Base-by-base conservation (phyloP, 2,888 invertebrate genomes). In the Willowsia nigromaculata region DNA sequence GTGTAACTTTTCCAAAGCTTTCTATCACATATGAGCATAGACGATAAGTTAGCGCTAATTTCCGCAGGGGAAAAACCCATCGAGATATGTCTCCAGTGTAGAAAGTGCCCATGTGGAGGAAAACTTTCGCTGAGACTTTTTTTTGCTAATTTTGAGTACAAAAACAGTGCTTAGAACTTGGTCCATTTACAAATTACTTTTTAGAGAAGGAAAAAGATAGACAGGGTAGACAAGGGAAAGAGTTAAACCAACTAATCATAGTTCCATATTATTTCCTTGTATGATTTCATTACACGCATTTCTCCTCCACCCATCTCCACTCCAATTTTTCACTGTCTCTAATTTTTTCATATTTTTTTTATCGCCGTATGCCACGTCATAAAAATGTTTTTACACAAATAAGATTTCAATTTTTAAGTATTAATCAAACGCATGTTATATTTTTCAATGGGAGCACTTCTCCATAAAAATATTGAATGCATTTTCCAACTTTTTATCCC, bases 321-420 rank as follows among this genome's bases (percentile, higher is more conserved):
- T 18, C 11, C 59, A 30, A 43, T 7, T 71, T 56, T 56, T 37
- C 15, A 50, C n/a, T n/a, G 18, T 56, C 56, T 53, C 56, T 78
- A 53, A 78, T 78, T 53, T 53, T 15, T 71, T 25, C 71, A n/a
- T n/a, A n/a, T n/a, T n/a, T n/a, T n/a, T 15, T 22, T 11, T 2
- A 71, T 22, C 25, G n/a, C 9, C 71, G 43, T 71, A 71, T 71
- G 71, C 71, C 71, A 71, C 71, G 71, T 71, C 71, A 71, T 71
- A 71, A 71, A 71, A 71, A 71, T 43, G 25, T 43, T 37, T 78
- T 78, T n/a, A 6, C 5, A 53, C 18, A 78, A 78, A 78, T 33
- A 68, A 68, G 83, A 83, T 83, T 83, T 83, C 82, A 50, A 68
- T 83, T 83, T 82, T 83, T 83, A 83, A 83, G 83, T 83, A 83